A percentile compares a stretch with the other conserved stretches of the same genome.
phyloP scores from a whole-genome alignment of 1,140 invertebrate species.

The Dendrolimus kikuchii region DNA sequence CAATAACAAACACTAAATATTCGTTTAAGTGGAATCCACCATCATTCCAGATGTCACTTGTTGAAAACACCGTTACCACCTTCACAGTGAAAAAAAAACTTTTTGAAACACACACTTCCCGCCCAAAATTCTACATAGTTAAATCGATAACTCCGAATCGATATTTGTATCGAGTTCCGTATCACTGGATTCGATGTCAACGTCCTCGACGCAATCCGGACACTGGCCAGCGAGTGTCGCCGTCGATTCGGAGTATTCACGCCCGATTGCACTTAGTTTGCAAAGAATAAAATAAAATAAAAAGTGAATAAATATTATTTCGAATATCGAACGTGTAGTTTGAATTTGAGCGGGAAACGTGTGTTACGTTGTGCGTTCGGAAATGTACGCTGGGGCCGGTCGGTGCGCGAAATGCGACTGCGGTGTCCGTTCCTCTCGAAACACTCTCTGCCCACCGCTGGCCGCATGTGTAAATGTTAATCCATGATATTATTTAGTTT shows the following conservation, averaged over 20 bases:
- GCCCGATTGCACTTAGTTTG: slow-evolving; percentile 49
- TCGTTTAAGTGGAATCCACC: slow-evolving; percentile 57
- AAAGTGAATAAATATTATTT: slow-evolving; percentile 36
- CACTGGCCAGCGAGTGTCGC: slow-evolving; percentile 48
- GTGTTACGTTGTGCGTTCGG: slow-evolving; percentile 54
- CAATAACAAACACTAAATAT: slow-evolving; percentile 40
- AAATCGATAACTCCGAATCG: slow-evolving; percentile 25
- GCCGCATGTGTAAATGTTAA: slow-evolving; percentile 50
- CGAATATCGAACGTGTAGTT: slow-evolving; percentile 30
- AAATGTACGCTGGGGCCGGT: slow-evolving; percentile 43
- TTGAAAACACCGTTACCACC: slow-evolving; percentile 52
- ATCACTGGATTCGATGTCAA: slow-evolving; percentile 45
- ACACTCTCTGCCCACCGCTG: slow-evolving; percentile 51
- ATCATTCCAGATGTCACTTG: slow-evolving; percentile 54
- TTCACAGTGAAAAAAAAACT: slow-evolving; percentile 40
- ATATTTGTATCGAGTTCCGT: slow-evolving; percentile 36
- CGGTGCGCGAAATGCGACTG: slow-evolving; percentile 61
- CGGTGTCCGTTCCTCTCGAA: slow-evolving; percentile 42
- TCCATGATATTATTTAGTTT: slow-evolving; percentile 41
- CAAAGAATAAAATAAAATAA: slow-evolving; percentile 23
- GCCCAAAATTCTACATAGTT: slow-evolving; percentile 40
- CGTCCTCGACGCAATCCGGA: slow-evolving; percentile 51
- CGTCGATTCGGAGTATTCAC: slow-evolving; percentile 39
- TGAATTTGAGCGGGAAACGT: slow-evolving; percentile 61
- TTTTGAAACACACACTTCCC: slow-evolving; percentile 46